Evolutionary conservation across 2,888 invertebrate species (phyloP), one percentile per base, ranked within the genome.

Genomic region (Eilema depressum): DNA sequence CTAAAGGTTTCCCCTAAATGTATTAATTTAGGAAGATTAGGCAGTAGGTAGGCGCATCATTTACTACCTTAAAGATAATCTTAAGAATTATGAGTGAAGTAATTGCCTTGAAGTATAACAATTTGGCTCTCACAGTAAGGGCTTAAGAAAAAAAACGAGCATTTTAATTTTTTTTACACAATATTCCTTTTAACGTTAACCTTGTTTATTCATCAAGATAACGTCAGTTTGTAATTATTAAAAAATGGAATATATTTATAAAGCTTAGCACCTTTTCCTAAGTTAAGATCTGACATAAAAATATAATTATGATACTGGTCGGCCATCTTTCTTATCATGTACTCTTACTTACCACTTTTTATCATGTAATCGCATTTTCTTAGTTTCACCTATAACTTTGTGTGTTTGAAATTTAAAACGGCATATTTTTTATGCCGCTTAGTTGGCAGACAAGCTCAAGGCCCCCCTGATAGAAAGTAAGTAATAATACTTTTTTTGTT

Each of bases 241-340:
- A 53, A 53, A 47, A 47, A 47, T 47, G 47, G 47, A 47, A 53
- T n/a, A 53, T n/a, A 53, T 53, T 53, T n/a, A n/a, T 53, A 53
- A 53, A n/a, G 53, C n/a, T n/a, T 53, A 53, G 17, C n/a, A 2
- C 4, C 53, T 53, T 20, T 53, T 53, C n/a, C n/a, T 53, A 53
- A 47, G 20, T 47, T 47, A 47, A 47, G 7, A 7, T 20, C 20
- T 20, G 3, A 53, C 10, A n/a, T 53, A n/a, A 53, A 53, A 53
- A 10, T 53, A 20, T 53, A n/a, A n/a, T 53, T n/a, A 53, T 10
- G 7, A 53, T 53, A 2, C 14, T 37, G n/a, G 53, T 53, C 20
- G 20, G 2, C 10, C n/a, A n/a, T 53, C n/a, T 53, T 53, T 47
- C n/a, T n/a, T 53, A 7, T 20, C 53, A 8, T 1, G 20, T 10